Percentiles rank a stretch among this genome's conserved stretches.
These are phyloP conservation scores for Cyphomyrus plagiostoma DNA, from an alignment of 2,113 vertebrate genomes.

Conservation along the genomic window DNA sequence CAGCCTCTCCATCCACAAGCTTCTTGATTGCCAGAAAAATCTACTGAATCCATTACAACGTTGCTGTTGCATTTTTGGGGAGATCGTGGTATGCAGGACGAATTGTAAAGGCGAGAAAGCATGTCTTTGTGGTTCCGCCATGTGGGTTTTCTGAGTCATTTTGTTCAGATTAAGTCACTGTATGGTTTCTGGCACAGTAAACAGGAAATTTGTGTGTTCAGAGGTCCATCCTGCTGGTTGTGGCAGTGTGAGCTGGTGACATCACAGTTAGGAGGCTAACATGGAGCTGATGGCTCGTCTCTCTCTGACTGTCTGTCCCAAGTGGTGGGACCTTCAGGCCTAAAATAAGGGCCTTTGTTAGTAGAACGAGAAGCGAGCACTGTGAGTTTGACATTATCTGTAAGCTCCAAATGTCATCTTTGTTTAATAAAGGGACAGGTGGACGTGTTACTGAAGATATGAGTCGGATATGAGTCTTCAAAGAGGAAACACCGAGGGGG, in stretches of 20 bases:
- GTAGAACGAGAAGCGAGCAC: background rate
- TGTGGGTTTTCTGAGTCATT: background rate
- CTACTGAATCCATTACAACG: slow-evolving; percentile 20
- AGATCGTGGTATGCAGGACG: background rate
- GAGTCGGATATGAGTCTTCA: background rate
- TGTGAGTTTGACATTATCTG: background rate
- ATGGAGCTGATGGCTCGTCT: background rate
- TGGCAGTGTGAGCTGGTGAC: background rate
- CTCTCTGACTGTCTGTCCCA: background rate
- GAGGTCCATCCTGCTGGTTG: background rate
- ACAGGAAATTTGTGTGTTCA: background rate
- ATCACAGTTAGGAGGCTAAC: background rate
- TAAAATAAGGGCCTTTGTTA: background rate
- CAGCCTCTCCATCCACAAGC: background rate
- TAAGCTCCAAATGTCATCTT: background rate
- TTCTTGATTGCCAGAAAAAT: slow-evolving; percentile 20
- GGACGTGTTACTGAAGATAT: background rate
- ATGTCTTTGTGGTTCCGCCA: background rate
- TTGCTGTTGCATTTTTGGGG: background rate
- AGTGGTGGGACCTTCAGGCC: background rate
- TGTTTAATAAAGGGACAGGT: background rate
- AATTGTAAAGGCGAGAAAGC: background rate
- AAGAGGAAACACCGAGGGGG: background rate
- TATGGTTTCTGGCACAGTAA: background rate
- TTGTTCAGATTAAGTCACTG: background rate